Base-by-base conservation (phyloP, 1,140 invertebrate species). In the Drosophila novamexicana region DNA sequence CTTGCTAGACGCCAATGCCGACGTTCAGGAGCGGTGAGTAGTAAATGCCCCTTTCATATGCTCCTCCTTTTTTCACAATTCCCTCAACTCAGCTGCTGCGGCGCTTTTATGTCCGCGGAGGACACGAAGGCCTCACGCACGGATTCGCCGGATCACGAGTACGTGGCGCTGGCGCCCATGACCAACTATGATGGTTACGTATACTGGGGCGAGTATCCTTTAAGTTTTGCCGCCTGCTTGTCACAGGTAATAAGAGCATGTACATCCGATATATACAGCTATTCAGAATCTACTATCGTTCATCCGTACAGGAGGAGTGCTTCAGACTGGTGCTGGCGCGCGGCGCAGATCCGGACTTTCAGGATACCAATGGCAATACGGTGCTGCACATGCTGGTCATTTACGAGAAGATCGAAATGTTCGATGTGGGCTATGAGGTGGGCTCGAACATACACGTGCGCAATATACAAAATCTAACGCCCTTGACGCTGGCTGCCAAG, bases 141-240 rank as follows among this genome's bases (percentile, higher is more conserved):
- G 0, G 98, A 99, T 92, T 97, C 95, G 0, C 91, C 97, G 0
- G 97, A 98, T 64, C 97, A 99, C 80, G 99, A 99, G 93, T 97
- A 96, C 95, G 97, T 99, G 16, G 96, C 96, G 77, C 94, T 99
- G 0, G 94, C 94, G 75, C 93, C 95, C 0, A 95, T 97, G 75
- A 99, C 98, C 8, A 98, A 99, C 93, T 99, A 99, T 92, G 95
- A 96, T 86, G 98, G 98, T 95, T 98, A 99, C 93, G 98, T 99
- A 0, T 99, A 99, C 93, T 99, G 98, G 97, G 98, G 98, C 37
- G 98, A 99, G 93, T 99, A 99, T 93, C 98, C 99, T 0, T 93
- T 99, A 10, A 96, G 96, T 56, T 99, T 99, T 93, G 98, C 98
- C 2, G 98, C 98, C 0, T 99, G 98, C 92, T 93, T 99, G 1